Conservation (phyloP, 2,888 invertebrate species). For the Xanthorhoe spadicearia region DNA sequence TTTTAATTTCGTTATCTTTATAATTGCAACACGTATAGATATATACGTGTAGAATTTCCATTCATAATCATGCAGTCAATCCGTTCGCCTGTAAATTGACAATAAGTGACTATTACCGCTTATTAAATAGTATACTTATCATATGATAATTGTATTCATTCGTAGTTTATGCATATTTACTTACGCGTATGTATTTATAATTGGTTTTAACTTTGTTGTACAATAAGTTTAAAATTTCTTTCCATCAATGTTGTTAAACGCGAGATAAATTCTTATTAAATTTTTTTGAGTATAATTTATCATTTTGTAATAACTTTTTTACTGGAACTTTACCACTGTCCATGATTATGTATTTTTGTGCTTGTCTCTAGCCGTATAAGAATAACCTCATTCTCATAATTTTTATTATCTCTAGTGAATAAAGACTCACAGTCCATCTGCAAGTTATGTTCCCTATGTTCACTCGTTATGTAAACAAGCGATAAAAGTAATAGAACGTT, state of each 20-base stretch:
- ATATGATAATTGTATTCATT: slow-evolving; percentile 41
- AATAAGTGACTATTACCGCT: slow-evolving; percentile 36
- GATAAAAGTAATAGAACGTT: slow-evolving; percentile 52
- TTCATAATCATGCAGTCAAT: slow-evolving; percentile 40
- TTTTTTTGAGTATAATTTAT: too few relatives aligned
- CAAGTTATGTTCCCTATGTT: slow-evolving; percentile 3
- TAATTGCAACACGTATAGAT: slow-evolving; percentile 38
- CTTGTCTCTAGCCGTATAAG: neutral
- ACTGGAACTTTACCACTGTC: too few relatives aligned
- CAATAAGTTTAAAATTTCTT: neutral
- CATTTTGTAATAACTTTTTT: too few relatives aligned
- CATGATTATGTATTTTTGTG: too few relatives aligned
- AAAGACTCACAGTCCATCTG: neutral
- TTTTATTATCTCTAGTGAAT: neutral
- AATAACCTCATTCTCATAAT: neutral
- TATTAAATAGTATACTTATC: slow-evolving; percentile 42
- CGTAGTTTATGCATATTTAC: slow-evolving; percentile 28
- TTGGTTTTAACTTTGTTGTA: neutral
- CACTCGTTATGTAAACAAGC: slow-evolving; percentile 52
- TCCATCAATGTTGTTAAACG: too few relatives aligned
- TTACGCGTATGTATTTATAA: neutral
- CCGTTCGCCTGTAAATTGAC: slow-evolving; percentile 40
- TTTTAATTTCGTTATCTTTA: slow-evolving; percentile 31
- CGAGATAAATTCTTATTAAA: too few relatives aligned
- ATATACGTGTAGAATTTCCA: too few relatives aligned